Percentiles rank a stretch among this genome's conserved stretches.
These are phyloP conservation scores for Centrocercus urophasianus DNA, from an alignment of 2,113 vertebrate genomes.

Conservation along the genomic window DNA sequence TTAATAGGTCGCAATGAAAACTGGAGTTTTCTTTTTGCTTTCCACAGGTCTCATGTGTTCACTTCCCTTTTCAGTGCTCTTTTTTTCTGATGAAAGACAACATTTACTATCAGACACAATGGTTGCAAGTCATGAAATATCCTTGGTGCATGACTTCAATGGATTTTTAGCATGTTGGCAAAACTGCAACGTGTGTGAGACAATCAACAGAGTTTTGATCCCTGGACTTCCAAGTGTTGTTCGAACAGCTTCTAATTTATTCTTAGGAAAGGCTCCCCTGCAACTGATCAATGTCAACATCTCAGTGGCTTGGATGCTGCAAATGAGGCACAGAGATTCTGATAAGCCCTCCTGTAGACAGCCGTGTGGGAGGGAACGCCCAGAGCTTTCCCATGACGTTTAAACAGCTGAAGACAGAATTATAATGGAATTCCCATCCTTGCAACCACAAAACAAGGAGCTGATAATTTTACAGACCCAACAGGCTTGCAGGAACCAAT, in stretches of 20 bases:
- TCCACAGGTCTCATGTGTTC: background rate
- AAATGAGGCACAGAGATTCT: background rate
- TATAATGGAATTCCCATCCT: slow-evolving; percentile 16
- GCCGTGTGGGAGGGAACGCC: background rate
- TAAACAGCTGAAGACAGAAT: background rate
- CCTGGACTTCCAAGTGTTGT: background rate
- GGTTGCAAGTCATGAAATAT: background rate
- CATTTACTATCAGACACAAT: background rate
- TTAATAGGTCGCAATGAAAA: background rate
- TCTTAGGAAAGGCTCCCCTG: background rate
- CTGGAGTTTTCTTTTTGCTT: background rate
- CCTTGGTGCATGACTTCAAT: background rate
- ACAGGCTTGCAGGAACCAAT: background rate
- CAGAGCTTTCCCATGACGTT: background rate
- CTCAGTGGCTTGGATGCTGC: background rate
- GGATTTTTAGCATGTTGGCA: background rate
- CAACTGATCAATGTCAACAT: background rate
- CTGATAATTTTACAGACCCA: background rate
- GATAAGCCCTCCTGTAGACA: background rate
- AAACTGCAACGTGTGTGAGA: background rate
- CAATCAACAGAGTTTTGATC: background rate
- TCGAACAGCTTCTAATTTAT: background rate
- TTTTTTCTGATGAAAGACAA: background rate
- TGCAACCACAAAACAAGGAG: background rate
- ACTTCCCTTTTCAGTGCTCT: background rate